Evolutionary conservation across 1,140 invertebrate species (phyloP), one percentile per base, ranked within the genome.

Genomic region (Solenopsis invicta): DNA sequence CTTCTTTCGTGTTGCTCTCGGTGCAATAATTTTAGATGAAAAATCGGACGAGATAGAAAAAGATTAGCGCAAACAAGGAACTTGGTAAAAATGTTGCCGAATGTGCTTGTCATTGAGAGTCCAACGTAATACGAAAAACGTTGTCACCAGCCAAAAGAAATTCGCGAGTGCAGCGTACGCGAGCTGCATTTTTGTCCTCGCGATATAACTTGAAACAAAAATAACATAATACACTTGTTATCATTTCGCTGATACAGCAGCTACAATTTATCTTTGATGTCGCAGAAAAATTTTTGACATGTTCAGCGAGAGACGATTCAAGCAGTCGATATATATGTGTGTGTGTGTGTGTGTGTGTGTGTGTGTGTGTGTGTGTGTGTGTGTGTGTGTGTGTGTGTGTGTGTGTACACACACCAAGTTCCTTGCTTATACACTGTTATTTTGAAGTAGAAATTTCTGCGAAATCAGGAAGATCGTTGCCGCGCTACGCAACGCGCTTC

Each of bases 11-110:
- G 24, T 37, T 50, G 72, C 59, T 75, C 29, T 62, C 56, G 72
- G 56, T 50, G 82, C 34, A 13, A 21, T 62, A 74, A 84, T 84
- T 74, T 75, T 13, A 16, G 1, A 72, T 62, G 80, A 84, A 84
- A 61, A 82, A 74, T 82, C 29, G 52, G 18, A 74, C 41, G 8
- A 12, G 67, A 18, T 21, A 21, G 67, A 72, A 67, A 80, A 80
- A 66, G 76, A 80, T 69, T 24, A 80, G 45, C 69, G 80, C 69
- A 45, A 50, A 59, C 78, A 72, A 34, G 69, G 8, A 75, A 84
- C 69, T 75, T 37, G 29, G 9, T 62, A 24, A 45, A 62, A 61
- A 74, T 29, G 34, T 84, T 41, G 54, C 48, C 54, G 41, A 82
- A 82, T 74, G 80, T 74, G 41, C 21, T 59, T 48, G 69, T 48